Conservation (phyloP, 2,888 invertebrate species). For the Phyllotreta striolata region DNA sequence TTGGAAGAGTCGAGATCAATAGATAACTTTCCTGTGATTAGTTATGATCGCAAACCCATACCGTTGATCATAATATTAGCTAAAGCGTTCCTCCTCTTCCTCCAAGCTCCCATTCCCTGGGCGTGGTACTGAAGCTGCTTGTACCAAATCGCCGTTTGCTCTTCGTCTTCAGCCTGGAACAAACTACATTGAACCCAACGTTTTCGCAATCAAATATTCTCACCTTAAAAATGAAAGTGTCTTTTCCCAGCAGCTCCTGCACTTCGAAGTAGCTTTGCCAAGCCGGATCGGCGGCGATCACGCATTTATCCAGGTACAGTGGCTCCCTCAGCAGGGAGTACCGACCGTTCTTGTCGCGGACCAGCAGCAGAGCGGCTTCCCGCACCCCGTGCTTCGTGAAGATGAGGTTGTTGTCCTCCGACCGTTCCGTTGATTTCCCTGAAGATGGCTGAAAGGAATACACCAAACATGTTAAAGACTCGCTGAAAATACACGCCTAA, state of each 20-base stretch:
- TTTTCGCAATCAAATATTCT: constrained; percentile 31
- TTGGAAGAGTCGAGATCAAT: neutral
- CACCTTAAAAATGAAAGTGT: constrained; percentile 95
- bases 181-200: neutral
- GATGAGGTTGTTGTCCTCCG: constrained; percentile 54
- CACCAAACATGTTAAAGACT: neutral
- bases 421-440: constrained; percentile 42
- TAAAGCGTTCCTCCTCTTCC: constrained; percentile 88
- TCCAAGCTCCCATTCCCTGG: constrained; percentile 92
- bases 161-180: constrained; percentile 83
- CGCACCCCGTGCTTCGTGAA: constrained; percentile 81
- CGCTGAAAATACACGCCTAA: neutral
- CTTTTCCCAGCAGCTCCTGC: constrained; percentile 90
- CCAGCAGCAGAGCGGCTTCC: constrained; percentile 86
- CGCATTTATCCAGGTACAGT: constrained; percentile 88
- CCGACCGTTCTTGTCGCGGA: constrained; percentile 89
- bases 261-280: constrained; percentile 95
- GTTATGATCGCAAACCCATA: constrained; percentile 64
- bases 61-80: constrained; percentile 98
- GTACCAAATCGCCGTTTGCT: constrained; percentile 89
- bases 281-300: constrained; percentile 89
- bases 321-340: constrained; percentile 90
- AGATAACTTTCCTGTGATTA: neutral
- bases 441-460: constrained; percentile 30
- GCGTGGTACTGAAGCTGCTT: constrained; percentile 89